Conservation (phyloP, 2,888 invertebrate species). For the Melanotus villosus region DNA sequence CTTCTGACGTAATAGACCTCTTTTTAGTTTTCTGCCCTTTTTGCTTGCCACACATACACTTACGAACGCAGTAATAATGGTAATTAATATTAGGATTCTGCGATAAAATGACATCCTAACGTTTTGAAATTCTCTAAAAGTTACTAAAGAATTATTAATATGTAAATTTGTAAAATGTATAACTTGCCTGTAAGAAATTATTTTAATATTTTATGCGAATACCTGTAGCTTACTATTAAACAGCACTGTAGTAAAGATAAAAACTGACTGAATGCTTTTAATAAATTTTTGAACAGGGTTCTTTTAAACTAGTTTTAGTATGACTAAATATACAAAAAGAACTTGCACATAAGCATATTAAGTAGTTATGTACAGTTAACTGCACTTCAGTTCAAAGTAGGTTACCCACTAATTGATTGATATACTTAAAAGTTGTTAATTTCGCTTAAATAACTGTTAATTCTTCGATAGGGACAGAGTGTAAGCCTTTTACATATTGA, state of each 20-base stretch:
- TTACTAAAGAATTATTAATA: not conserved
- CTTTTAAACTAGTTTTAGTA: conserved; percentile 32
- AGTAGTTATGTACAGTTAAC: conserved; percentile 37
- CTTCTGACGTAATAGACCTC: conserved; percentile 50
- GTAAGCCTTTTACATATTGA: not conserved
- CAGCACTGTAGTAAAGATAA: not conserved
- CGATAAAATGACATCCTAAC: conserved; percentile 8
- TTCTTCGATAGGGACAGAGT: not conserved
- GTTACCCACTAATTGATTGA: conserved; percentile 32
- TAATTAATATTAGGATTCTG: conserved; percentile 6
- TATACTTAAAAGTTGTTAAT: not conserved
- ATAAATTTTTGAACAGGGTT: conserved; percentile 12
- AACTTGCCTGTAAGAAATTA: no score
- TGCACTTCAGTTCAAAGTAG: conserved; percentile 23
- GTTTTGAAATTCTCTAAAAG: not conserved
- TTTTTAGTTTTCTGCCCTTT: conserved; percentile 19
- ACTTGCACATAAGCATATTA: conserved; percentile 20
- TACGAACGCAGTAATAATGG: conserved; percentile 1
- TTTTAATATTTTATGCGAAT: no score
- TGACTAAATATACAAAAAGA: conserved; percentile 21
- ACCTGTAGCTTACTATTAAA: no score
- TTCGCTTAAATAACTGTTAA: conserved; percentile 14
- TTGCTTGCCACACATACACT: conserved; percentile 15
- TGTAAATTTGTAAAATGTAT: not conserved
- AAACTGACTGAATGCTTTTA: conserved; percentile 19